A percentile compares a stretch with the other conserved stretches of the same genome.
These are phyloP conservation scores for Lacanobia oleracea DNA, from an alignment of 2,888 invertebrate genomes.

Conservation along the genomic window DNA sequence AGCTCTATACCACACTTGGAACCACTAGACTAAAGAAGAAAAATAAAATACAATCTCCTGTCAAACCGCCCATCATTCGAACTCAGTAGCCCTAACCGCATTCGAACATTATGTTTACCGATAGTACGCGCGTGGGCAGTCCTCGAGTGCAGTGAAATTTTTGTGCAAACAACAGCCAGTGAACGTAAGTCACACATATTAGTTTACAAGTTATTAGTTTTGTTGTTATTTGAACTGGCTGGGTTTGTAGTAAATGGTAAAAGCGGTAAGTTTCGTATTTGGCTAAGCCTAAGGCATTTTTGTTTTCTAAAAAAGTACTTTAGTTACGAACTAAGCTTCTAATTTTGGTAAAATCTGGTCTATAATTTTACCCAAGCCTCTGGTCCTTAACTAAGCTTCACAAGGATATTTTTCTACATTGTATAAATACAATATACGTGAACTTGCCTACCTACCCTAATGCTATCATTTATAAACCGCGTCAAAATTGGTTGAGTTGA, in stretches of 20 bases:
- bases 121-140: conserved; percentile 74
- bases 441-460: too few relatives aligned
- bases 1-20: background rate
- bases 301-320: too few relatives aligned
- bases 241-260: background rate
- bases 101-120: conserved; percentile 23
- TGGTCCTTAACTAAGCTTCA: too few relatives aligned
- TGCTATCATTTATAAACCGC: too few relatives aligned
- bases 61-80: conserved; percentile 3
- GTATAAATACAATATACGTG: too few relatives aligned
- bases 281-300: too few relatives aligned
- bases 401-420: too few relatives aligned
- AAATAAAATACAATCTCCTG: conserved; percentile 5
- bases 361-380: too few relatives aligned
- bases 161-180: conserved; percentile 74
- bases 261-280: background rate
- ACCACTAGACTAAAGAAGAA: too few relatives aligned
- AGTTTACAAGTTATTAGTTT: conserved; percentile 29
- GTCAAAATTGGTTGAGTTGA: too few relatives aligned
- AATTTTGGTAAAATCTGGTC: too few relatives aligned
- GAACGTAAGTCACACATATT: conserved; percentile 34
- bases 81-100: conserved; percentile 26
- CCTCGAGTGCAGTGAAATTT: conserved; percentile 82
- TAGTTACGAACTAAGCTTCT: background rate
- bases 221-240: conserved; percentile 29